These are phyloP conservation scores for Euura saliciscinereae DNA, from an alignment of 1,140 invertebrate genomes.

Conservation along the genomic window DNA sequence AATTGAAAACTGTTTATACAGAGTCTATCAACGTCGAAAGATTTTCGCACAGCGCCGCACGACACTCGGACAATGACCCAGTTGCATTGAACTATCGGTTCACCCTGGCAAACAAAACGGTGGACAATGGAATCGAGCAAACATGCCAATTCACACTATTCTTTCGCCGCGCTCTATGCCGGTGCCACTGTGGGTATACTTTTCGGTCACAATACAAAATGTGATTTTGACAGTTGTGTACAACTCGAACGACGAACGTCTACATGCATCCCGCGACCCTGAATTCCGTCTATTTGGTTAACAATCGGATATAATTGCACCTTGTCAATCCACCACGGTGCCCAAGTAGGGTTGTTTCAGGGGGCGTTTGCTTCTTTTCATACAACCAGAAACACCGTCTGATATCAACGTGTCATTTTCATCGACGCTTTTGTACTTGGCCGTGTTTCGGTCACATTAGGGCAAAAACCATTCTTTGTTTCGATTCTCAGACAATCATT, in stretches of 20 bases:
- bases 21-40: not conserved
- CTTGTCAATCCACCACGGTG: not conserved
- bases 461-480: no score
- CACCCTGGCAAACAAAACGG: not conserved
- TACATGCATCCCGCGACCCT: not conserved
- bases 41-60: conserved; percentile 8
- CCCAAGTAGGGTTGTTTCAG: not conserved
- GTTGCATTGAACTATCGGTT: not conserved
- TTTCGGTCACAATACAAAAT: not conserved
- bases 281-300: not conserved
- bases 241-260: not conserved
- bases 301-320: conserved; percentile 12
- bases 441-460: not conserved
- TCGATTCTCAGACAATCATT: no score
- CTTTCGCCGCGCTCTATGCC: not conserved
- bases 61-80: not conserved
- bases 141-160: conserved; percentile 13
- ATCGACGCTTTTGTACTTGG: not conserved
- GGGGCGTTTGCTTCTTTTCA: not conserved
- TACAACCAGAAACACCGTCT: not conserved
- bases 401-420: not conserved
- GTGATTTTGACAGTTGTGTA: conserved; percentile 12
- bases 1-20: no score
- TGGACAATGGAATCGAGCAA: conserved; percentile 4
- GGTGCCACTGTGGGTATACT: not conserved